Conservation (phyloP, 2,113 vertebrate genomes). For the Andinoacara biseriatus region DNA sequence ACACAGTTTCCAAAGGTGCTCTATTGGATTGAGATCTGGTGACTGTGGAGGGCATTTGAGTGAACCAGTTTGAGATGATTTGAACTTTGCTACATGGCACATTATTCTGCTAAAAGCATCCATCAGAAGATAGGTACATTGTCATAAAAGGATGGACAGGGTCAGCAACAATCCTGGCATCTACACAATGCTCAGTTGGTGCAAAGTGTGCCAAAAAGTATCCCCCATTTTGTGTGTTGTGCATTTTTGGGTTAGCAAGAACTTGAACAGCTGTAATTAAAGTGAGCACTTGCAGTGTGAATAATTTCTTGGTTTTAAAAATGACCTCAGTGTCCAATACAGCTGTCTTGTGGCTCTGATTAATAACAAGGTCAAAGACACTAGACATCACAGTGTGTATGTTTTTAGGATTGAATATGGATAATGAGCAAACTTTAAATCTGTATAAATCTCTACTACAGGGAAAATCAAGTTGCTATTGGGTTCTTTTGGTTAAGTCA, state of each 20-base stretch:
- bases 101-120: no score
- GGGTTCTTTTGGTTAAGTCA: not conserved
- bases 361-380: slow-evolving; percentile 53
- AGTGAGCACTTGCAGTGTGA: not conserved
- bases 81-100: no score
- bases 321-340: not conserved
- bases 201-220: no score
- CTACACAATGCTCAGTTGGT: no score
- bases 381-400: not conserved
- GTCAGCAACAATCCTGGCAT: no score
- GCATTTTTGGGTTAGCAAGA: not conserved
- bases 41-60: no score
- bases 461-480: not conserved
- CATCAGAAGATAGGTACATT: no score
- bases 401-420: not conserved
- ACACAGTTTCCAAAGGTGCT: not conserved
- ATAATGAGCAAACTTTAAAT: not conserved
- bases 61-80: no score
- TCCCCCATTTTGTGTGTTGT: no score
- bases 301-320: not conserved
- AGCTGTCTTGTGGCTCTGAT: slow-evolving; percentile 28
- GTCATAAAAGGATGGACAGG: no score
- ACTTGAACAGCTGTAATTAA: not conserved
- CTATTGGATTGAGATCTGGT: no score
- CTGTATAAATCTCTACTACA: accelerated